Evolutionary conservation across 1,140 invertebrate species (phyloP), one percentile per base, ranked within the genome.

Genomic region (Trichonephila inaurata): DNA sequence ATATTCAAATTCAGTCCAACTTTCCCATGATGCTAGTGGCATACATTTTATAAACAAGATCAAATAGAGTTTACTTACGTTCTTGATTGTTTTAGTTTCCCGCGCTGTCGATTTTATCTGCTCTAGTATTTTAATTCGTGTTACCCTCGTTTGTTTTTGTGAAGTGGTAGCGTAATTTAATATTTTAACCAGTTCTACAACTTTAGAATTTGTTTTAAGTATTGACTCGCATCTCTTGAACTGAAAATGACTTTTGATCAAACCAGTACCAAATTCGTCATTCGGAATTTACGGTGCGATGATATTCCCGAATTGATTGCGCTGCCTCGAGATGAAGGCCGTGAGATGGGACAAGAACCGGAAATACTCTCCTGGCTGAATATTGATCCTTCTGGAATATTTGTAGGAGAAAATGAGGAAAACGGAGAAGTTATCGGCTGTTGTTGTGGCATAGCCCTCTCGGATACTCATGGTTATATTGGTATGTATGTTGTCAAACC

Each of bases 221-320:
- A 85, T 28, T 58, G 58, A 28, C 58, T n/a, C n/a, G 51, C 8
- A 28, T 58, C 83, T 85, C 51, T 58, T 83, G 40, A 61, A 24
- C 24, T 28, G 24, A 85, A 60, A 77, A 97, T 96, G 88, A 69
- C 66, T 89, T 18, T 28, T 51, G 19, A 89, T 24, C 62, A 72
- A 89, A 89, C 62, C 89, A 87, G 66, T 88, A 19, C 87, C 16
- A 81, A 28, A 10, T 94, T 94, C 61, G 40, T 90, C 10, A 85
- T 95, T 18, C 86, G 94, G 16, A 94, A 94, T 77, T 87, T 95
- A 18, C 64, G 28, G 8, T 28, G 28, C 66, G 33, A 94, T 40
- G 94, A 95, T 61, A 94, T 95, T 66, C 85, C 92, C 8, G 91
- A 94, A 58, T 33, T 95, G 8, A 61, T 95, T 44, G n/a, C 91